Evolutionary conservation across 2,797 vertebrate species (phyloP).

Genomic region (Neomorphus geoffroyi): DNA sequence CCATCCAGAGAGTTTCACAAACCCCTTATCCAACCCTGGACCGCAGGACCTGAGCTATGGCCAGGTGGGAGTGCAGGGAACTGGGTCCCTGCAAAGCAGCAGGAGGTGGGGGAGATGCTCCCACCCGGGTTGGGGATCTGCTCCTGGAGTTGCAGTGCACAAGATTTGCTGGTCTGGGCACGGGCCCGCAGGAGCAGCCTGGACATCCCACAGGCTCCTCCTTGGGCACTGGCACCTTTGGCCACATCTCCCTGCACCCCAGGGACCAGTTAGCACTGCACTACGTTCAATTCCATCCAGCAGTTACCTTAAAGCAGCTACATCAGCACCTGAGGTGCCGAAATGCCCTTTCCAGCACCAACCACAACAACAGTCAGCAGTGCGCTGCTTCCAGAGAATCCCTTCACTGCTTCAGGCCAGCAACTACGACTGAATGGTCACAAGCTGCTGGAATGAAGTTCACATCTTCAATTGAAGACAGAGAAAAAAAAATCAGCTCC

Average conservation of each 20-base stretch:
- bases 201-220: background rate
- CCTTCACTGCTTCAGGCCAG: background rate
- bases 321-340: background rate
- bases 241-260: background rate
- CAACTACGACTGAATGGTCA: constrained; percentile 11
- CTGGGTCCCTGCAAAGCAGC: accelerated
- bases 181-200: background rate
- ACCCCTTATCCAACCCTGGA: background rate
- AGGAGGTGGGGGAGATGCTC: background rate
- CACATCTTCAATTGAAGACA: background rate
- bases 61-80: background rate
- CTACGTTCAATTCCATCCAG: background rate
- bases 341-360: background rate
- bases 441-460: constrained; percentile 54
- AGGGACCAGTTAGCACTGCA: too few relatives aligned
- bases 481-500: background rate
- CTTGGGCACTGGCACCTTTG: background rate
- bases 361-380: background rate
- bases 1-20: background rate
- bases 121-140: background rate
- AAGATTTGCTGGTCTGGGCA: background rate
- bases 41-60: accelerated
- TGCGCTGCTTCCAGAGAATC: background rate
- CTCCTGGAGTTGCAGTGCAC: accelerated
- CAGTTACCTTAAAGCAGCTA: background rate